Evolutionary conservation across 2,797 vertebrate genomes (phyloP), one percentile per base, ranked within the genome.

Genomic region (Parambassis ranga): DNA sequence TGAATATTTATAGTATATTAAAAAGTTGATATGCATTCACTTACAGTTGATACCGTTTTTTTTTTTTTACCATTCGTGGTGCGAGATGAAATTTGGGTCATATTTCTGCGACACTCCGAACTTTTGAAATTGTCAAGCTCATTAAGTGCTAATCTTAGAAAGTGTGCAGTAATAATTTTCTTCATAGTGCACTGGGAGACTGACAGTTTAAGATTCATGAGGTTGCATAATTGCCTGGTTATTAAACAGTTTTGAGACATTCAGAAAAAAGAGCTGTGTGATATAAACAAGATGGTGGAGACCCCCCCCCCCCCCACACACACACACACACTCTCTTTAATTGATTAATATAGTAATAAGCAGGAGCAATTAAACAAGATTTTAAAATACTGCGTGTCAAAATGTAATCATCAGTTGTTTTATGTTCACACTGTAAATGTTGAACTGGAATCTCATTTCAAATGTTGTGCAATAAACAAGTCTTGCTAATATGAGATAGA

Each of bases 121-220:
- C 71, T 81, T 66, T 44, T 22, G 50, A 68, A 78, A 59, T 43
- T 46, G 41, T 76, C 31, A 49, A 65, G 62, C 79, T 79, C 52
- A 79, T 83, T 81, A 82, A 61, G 43, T 22, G 31, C 58, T 77
- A 66, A 83, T 83, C 69, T 75, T 56, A 67, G 63, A 71, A 72
- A 75, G 56, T 68, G 61, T 9, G 33, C 66, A 30, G 57, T 52
- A 27, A 66, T 77, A 59, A 65, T 61, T 65, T 76, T 35, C 43
- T 36, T 60, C 47, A 14, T 42, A 59, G 60, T 57, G 73, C 49
- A 31, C 47, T 35, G 58, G 47, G 66, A 77, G 48, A 77, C 57
- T 61, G 71, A 59, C 65, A 61, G 39, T 80, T 86, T 85, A 71
- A 75, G 63, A 83, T 84, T 87, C 67, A 80, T 69, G 72, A 81